phyloP scores from a whole-genome alignment of 2,797 vertebrate genomes.

The Nothura maculosa region DNA sequence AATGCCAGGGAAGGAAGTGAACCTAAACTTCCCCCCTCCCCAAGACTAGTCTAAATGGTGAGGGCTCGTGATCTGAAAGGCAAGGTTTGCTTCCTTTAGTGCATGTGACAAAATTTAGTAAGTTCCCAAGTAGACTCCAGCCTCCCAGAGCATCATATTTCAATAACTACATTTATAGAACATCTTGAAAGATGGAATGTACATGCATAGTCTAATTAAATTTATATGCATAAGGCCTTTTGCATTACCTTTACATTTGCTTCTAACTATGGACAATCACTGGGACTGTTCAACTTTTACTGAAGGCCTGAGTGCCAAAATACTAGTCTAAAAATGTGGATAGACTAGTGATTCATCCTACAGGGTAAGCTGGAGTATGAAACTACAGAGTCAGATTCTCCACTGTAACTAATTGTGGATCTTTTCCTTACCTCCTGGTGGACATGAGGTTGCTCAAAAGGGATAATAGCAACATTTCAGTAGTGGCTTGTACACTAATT shows the following conservation, averaged over 20 bases:
- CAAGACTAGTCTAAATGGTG: neutral
- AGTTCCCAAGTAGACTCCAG: neutral
- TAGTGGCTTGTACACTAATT: neutral
- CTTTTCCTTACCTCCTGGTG: neutral
- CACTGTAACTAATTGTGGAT: neutral
- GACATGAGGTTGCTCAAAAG: neutral
- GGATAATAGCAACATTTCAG: neutral
- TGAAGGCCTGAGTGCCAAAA: neutral
- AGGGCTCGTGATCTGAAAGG: neutral
- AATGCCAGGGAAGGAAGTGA: neutral
- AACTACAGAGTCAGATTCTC: neutral
- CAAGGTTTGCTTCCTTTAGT: neutral
- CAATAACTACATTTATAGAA: neutral
- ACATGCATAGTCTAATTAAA: neutral
- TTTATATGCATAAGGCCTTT: neutral
- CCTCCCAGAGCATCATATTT: accelerated
- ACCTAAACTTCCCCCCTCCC: neutral
- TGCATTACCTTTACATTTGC: too few relatives aligned
- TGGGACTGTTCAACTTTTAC: neutral
- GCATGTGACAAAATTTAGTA: neutral
- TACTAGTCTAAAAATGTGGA: accelerated
- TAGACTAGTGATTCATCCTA: neutral
- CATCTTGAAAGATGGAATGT: neutral
- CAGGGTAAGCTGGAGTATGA: neutral
- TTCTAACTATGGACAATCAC: neutral